These are phyloP conservation scores for Hypomesus transpacificus DNA, from an alignment of 2,113 vertebrate genomes.

Conservation along the genomic window DNA sequence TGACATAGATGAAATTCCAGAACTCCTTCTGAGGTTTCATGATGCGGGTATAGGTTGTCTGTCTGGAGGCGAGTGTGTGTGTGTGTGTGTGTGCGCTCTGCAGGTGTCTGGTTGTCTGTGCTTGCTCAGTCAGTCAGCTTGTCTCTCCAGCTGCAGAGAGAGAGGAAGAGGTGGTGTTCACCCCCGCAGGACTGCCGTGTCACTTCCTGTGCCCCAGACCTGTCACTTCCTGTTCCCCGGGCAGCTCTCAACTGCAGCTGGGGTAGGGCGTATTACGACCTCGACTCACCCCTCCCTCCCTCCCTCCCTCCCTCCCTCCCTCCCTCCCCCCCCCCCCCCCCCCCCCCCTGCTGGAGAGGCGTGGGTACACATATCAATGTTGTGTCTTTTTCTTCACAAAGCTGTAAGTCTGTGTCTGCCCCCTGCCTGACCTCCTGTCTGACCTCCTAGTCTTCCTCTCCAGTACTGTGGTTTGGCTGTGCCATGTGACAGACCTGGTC, in stretches of 20 bases:
- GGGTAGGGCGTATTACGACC: too few species aligned
- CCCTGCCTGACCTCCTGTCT: not conserved
- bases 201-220: too few species aligned
- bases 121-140: not conserved
- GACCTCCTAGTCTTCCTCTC: slow-evolving; percentile 1
- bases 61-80: slow-evolving; percentile 41
- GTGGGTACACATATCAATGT: slow-evolving; percentile 5
- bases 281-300: not conserved
- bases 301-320: not conserved
- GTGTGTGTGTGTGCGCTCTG: slow-evolving; percentile 33
- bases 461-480: slow-evolving; percentile 11
- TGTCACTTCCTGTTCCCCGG: too few species aligned
- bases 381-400: not conserved
- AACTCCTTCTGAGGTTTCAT: slow-evolving; percentile 39
- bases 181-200: too few species aligned
- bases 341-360: slow-evolving; percentile 1
- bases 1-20: slow-evolving; percentile 62
- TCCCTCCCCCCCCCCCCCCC: too few species aligned
- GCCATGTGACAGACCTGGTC: not conserved
- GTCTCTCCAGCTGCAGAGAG: not conserved
- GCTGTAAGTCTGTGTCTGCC: slow-evolving; percentile 20
- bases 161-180: too few species aligned
- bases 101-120: not conserved
- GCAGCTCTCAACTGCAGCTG: too few species aligned
- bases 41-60: slow-evolving; percentile 44